phyloP scores from a whole-genome alignment of 2,888 invertebrate species.

The Drosophila neoperkinsi region DNA sequence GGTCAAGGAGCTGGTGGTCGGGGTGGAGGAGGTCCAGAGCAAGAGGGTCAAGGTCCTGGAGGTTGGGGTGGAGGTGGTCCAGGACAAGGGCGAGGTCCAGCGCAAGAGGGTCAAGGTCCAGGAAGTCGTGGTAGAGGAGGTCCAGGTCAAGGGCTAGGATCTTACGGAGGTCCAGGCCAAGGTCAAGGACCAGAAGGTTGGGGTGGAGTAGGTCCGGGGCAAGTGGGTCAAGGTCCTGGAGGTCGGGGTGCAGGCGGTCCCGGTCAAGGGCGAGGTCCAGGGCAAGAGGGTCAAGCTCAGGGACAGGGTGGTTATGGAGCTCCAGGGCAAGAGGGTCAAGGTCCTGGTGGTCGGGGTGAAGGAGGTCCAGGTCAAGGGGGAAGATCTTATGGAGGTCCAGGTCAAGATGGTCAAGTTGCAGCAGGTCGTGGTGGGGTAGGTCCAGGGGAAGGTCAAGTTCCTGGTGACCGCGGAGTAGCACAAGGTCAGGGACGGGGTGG shows the following conservation, averaged over 20 bases:
- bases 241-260: neutral
- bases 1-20: neutral
- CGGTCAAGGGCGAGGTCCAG: neutral
- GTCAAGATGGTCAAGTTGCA: neutral
- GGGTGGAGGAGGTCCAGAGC: neutral
- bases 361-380: neutral
- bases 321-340: neutral
- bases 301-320: constrained; percentile 2
- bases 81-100: too few species aligned
- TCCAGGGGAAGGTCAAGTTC: neutral
- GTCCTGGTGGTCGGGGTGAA: too few species aligned
- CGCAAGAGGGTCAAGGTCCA: neutral
- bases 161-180: neutral
- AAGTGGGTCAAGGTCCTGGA: too few species aligned
- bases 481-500: neutral
- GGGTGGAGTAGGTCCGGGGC: neutral
- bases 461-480: neutral
- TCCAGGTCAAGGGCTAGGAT: neutral
- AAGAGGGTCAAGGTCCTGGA: neutral
- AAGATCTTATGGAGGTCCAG: neutral
- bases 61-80: too few species aligned
- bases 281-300: neutral
- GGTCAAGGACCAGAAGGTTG: neutral
- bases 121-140: neutral
- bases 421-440: neutral